A percentile compares a stretch with the other conserved stretches of the same genome.
Conservation (phyloP, 2,888 invertebrate species). For the Pseudeuparius sepicola region DNA sequence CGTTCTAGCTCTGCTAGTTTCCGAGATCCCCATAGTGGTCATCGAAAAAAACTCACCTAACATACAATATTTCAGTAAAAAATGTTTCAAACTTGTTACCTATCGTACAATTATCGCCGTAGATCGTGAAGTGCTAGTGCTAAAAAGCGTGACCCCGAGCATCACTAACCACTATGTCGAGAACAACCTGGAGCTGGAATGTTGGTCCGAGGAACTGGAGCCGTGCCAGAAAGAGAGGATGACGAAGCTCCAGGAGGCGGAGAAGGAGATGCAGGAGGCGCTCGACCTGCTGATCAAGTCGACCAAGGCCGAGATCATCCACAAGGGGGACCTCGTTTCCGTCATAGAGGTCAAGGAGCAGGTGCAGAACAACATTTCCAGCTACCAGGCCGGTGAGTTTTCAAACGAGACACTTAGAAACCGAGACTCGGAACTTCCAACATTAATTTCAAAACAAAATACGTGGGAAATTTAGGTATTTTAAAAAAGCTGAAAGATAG, state of each 20-base stretch:
- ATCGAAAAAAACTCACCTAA: no score
- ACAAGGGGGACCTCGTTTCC: conserved; percentile 55
- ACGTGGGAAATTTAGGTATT: no score
- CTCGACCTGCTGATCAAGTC: conserved; percentile 40
- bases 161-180: conserved; percentile 30
- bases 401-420: no score
- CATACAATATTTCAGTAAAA: no score
- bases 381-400: no score
- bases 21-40: no score
- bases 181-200: conserved; percentile 53
- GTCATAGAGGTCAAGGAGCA: conserved; percentile 46
- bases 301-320: conserved; percentile 53
- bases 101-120: no score
- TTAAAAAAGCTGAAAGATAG: no score
- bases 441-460: no score
- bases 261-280: conserved; percentile 46
- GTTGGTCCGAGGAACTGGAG: conserved; percentile 61
- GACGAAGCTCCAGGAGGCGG: conserved; percentile 55
- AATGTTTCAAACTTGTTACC: no score
- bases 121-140: conserved; percentile 36
- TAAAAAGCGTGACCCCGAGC: conserved; percentile 28
- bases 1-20: no score
- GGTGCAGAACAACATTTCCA: conserved; percentile 24
- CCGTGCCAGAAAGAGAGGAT: conserved; percentile 38
- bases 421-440: no score